A percentile compares a stretch with the other conserved stretches of the same genome.
Evolutionary conservation across 2,113 vertebrate genomes (phyloP).

Genomic region (Pimephales promelas): DNA sequence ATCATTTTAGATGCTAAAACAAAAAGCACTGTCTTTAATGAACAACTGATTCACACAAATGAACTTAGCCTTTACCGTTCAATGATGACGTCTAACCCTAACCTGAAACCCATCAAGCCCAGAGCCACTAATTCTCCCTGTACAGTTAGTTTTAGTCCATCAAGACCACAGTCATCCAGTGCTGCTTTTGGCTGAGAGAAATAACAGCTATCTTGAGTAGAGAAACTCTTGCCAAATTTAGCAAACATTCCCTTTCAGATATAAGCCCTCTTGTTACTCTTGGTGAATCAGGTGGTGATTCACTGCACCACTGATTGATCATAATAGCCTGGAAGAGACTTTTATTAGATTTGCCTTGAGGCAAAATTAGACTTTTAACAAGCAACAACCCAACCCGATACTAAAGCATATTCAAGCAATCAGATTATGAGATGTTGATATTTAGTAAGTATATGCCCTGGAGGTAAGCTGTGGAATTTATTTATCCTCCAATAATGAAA

Average conservation of each 20-base stretch:
- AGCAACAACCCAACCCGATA: not conserved
- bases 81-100: not conserved
- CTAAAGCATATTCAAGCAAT: not conserved
- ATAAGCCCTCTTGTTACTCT: not conserved
- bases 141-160: not conserved
- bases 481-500: not conserved
- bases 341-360: conserved; percentile 15
- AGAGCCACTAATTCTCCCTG: not conserved
- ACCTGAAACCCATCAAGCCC: not conserved
- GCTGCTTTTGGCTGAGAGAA: not conserved
- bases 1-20: not conserved
- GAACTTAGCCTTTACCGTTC: not conserved
- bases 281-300: conserved; percentile 15
- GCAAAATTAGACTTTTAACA: not conserved
- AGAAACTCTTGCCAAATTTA: conserved; percentile 16
- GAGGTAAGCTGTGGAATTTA: not conserved
- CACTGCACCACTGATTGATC: not conserved
- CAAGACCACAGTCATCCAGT: not conserved
- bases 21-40: not conserved
- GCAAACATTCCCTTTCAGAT: conserved; percentile 5
- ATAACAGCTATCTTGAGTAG: not conserved
- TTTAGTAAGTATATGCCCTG: not conserved
- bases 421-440: conserved; percentile 8
- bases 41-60: not conserved
- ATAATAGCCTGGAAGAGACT: not conserved